Base-by-base conservation (phyloP, 2,888 invertebrate genomes). In the Pimpla rufipes region DNA sequence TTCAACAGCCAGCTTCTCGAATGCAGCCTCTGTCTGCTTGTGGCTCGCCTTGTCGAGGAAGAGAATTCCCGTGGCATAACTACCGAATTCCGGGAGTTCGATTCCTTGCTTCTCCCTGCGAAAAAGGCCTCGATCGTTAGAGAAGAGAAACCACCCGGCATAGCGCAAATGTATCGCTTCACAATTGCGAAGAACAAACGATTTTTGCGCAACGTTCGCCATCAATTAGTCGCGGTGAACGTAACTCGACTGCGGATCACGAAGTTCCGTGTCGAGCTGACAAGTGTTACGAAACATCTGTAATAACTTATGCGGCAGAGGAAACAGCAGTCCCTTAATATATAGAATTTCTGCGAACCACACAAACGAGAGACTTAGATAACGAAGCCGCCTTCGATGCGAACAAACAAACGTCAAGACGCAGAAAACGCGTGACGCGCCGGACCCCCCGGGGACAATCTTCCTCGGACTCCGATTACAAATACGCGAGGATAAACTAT, bases 51-150 rank as follows among this genome's bases (percentile, higher is more conserved):
- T 96, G 93, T 99, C 98, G 93, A 99, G 94, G 94, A 98, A 99
- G 92, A 99, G 95, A 86, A 99, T 98, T 83, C 99, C 99, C 21
- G 99, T 99, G 74, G 99, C 99, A 94, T 99, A 99, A 87, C 96
- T 95, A 4, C 99, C 99, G 89, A 96, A 95, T 21, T 96, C 95
- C 8, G 99, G 99, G 88, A 99, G 94, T 86, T 96, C 96, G 83
- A 98, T 95, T 89, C 96, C 97, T 90, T 96, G 96, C 85, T 96
- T 95, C 91, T 97, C 96, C 93, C 98, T 98, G 94, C 42, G 47
- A 66, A 2, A 62, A 29, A 11, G 10, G 11, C 11, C 16, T 40
- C 42, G 29, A 40, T 11, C n/a, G 42, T 16, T 23, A 2, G 37
- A 23, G 13, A 18, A 21, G 10, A 21, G 18, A 55, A 37, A n/a